Conservation (phyloP, 1,140 invertebrate species). For the Zaprionus taronus region DNA sequence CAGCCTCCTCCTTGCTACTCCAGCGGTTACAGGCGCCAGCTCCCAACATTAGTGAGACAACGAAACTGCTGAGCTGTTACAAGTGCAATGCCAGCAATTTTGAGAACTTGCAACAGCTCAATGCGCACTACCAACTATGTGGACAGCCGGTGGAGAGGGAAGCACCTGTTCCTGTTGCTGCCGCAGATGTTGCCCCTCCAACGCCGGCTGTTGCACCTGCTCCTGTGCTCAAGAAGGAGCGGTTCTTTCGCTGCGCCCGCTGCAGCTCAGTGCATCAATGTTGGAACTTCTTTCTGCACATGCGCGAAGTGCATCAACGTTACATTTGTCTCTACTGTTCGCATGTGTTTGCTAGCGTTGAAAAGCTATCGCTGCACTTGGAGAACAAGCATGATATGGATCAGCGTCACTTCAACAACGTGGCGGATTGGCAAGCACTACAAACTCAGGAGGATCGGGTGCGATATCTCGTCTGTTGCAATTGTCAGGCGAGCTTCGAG, state of each 20-base stretch:
- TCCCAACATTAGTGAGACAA: constrained; percentile 11
- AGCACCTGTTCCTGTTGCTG: not conserved
- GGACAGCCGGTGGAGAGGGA: not conserved
- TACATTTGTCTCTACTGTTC: constrained; percentile 92
- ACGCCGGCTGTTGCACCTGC: not conserved
- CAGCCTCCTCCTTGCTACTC: constrained; percentile 59
- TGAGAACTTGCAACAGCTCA: constrained; percentile 81
- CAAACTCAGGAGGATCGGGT: constrained; percentile 73
- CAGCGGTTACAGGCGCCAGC: constrained; percentile 67
- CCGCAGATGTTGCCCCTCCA: not conserved
- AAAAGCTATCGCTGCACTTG: constrained; percentile 90
- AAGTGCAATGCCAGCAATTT: constrained; percentile 83
- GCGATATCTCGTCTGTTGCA: constrained; percentile 91
- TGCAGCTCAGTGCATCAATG: constrained; percentile 93
- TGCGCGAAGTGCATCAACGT: constrained; percentile 90
- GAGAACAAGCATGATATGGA: constrained; percentile 90
- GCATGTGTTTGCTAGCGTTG: constrained; percentile 91
- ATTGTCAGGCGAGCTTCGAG: constrained; percentile 90
- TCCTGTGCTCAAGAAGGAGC: constrained; percentile 43
- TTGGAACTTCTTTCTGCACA: constrained; percentile 93
- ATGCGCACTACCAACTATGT: constrained; percentile 48
- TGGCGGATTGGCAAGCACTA: constrained; percentile 85
- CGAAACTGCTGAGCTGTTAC: constrained; percentile 42
- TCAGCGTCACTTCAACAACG: constrained; percentile 87
- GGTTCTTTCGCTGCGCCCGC: constrained; percentile 90